These are phyloP conservation scores for Trimorus sp. DNA, from an alignment of 2,888 invertebrate species.

Conservation along the genomic window DNA sequence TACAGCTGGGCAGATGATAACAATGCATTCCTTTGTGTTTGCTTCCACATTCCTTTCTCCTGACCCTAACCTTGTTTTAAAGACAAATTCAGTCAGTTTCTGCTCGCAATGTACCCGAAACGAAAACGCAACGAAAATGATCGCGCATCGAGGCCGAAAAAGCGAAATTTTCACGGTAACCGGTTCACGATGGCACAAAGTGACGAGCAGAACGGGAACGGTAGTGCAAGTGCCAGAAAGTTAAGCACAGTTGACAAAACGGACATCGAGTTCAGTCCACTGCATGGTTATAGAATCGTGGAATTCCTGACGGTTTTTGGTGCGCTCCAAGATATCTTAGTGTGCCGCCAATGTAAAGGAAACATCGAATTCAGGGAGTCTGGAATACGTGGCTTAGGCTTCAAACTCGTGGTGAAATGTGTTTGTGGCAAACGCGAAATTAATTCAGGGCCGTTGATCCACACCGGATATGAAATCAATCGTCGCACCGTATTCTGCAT, in stretches of 20 bases:
- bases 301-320: conserved; percentile 49
- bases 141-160: conserved; percentile 39
- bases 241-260: conserved; percentile 41
- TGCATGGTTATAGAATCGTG: conserved; percentile 51
- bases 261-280: conserved; percentile 45
- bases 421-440: conserved; percentile 40
- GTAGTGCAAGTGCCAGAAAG: conserved; percentile 37
- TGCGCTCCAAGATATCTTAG: conserved; percentile 16
- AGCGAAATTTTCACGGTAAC: conserved; percentile 52
- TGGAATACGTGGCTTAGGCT: conserved; percentile 46
- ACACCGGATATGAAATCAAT: conserved; percentile 19
- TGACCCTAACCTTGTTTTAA: background rate
- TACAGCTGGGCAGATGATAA: no score
- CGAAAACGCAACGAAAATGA: conserved; percentile 44
- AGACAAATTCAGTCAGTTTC: no score
- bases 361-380: conserved; percentile 28
- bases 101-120: conserved; percentile 31
- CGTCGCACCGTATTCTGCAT: conserved; percentile 64
- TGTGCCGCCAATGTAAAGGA: conserved; percentile 25
- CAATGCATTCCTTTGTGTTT: no score
- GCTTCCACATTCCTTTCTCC: no score
- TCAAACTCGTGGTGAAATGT: conserved; percentile 39
- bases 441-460: conserved; percentile 45
- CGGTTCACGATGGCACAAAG: conserved; percentile 17
- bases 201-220: conserved; percentile 24